Evolutionary conservation across 2,888 invertebrate species (phyloP).

Genomic region (Vannuccia rotundouncinata): DNA sequence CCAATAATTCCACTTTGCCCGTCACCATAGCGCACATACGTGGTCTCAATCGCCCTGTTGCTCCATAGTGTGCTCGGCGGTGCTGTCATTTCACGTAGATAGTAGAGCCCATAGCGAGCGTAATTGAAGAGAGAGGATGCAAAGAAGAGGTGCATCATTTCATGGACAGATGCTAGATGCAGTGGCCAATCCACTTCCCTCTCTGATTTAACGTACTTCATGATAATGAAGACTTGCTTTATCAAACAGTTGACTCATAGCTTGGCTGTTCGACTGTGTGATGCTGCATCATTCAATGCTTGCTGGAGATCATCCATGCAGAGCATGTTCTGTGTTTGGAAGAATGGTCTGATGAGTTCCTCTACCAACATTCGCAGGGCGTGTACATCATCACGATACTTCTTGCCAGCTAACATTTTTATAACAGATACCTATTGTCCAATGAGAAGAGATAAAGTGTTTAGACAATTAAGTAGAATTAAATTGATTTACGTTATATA

Average conservation of each 20-base stretch:
- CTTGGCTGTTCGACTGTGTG: too few relatives aligned
- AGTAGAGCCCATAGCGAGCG: slow-evolving; percentile 22
- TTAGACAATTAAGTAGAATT: too few relatives aligned
- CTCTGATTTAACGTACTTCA: slow-evolving; percentile 35
- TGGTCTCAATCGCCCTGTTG: slow-evolving; percentile 28
- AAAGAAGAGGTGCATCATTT: slow-evolving; percentile 30
- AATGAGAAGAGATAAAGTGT: too few relatives aligned
- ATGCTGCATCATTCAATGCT: too few relatives aligned
- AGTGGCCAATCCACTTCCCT: slow-evolving; percentile 31
- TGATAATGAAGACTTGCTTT: too few relatives aligned
- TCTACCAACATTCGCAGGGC: background rate
- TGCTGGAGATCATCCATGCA: too few relatives aligned
- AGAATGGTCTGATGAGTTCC: background rate
- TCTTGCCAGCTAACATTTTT: background rate
- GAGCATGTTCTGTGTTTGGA: too few relatives aligned
- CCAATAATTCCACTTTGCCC: slow-evolving; percentile 39
- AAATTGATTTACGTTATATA: too few relatives aligned
- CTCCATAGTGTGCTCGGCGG: slow-evolving; percentile 31
- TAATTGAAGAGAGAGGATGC: background rate
- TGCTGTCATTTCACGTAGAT: slow-evolving; percentile 14
- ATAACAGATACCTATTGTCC: too few relatives aligned
- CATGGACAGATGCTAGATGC: too few relatives aligned
- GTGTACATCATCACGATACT: background rate
- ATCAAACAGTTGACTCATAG: too few relatives aligned
- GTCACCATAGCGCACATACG: slow-evolving; percentile 27